Evolutionary conservation across 1,140 invertebrate species (phyloP).

Genomic region (Drosophila dunni): DNA sequence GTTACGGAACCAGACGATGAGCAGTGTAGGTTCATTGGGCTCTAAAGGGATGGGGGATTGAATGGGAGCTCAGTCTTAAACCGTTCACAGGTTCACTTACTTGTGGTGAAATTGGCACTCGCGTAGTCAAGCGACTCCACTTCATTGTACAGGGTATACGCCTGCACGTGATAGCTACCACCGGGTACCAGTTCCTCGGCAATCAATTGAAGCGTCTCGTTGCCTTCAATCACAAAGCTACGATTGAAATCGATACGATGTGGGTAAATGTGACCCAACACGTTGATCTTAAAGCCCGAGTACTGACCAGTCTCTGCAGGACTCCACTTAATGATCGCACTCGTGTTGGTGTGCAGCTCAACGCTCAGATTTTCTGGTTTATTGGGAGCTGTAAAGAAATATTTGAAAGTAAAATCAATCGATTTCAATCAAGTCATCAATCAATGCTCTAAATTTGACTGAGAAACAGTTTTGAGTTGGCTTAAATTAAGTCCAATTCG

Average conservation of each 20-base stretch:
- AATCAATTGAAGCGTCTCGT: conserved; percentile 88
- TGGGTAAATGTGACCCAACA: conserved; percentile 88
- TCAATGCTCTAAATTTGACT: too few species aligned
- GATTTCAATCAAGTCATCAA: too few species aligned
- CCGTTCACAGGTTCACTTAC: conserved; percentile 86
- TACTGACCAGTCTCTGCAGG: conserved; percentile 91
- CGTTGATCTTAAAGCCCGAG: conserved; percentile 91
- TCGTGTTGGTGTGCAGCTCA: conserved; percentile 91
- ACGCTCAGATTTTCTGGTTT: conserved; percentile 94
- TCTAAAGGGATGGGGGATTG: conserved; percentile 86
- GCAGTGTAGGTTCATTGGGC: conserved; percentile 96
- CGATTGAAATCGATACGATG: conserved; percentile 85
- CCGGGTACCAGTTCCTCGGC: conserved; percentile 93
- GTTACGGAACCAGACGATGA: conserved; percentile 98
- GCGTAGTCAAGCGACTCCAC: conserved; percentile 96
- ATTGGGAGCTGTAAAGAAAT: conserved; percentile 77
- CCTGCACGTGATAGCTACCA: conserved; percentile 95
- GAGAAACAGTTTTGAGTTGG: too few species aligned
- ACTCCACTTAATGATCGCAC: conserved; percentile 92
- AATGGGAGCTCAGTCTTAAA: conserved; percentile 19
- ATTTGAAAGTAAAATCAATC: too few species aligned
- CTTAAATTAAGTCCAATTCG: too few species aligned
- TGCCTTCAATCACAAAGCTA: conserved; percentile 88
- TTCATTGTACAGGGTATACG: conserved; percentile 94
- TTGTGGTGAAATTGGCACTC: conserved; percentile 96